Conservation (phyloP, 2,888 invertebrate genomes). For the Agrenia bidenticulata region DNA sequence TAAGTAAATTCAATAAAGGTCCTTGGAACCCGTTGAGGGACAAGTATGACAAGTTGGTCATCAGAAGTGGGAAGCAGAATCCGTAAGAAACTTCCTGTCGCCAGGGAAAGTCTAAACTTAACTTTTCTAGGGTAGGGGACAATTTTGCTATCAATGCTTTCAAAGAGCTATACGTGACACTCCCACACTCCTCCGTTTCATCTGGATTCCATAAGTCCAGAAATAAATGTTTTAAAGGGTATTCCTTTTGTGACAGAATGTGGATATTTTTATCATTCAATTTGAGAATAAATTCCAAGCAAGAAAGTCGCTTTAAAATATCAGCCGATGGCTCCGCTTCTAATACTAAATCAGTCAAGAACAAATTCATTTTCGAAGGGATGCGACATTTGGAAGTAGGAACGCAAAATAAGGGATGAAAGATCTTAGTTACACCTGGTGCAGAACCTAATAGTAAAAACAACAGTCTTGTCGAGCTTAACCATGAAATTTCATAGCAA, state of each 20-base stretch:
- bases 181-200: not conserved
- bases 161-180: not conserved
- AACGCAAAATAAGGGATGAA: conserved; percentile 7
- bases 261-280: conserved; percentile 10
- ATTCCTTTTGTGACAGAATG: not conserved
- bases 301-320: not conserved
- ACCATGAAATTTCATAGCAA: conserved; percentile 8
- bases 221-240: conserved; percentile 12
- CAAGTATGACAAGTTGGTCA: not conserved
- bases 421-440: conserved; percentile 4
- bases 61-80: conserved; percentile 1
- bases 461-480: not conserved
- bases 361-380: conserved; percentile 9
- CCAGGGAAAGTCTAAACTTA: conserved; percentile 14
- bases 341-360: conserved; percentile 6
- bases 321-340: not conserved
- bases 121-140: conserved; percentile 3
- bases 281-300: conserved; percentile 7
- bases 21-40: conserved; percentile 17
- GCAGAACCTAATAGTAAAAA: not conserved
- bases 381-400: conserved; percentile 18
- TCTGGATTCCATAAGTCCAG: conserved; percentile 14
- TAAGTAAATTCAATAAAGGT: not conserved
- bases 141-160: not conserved
- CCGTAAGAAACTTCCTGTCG: conserved; percentile 4